These are phyloP conservation scores for Loxodonta africana DNA, from an alignment of 2,113 vertebrate genomes.

Conservation along the genomic window DNA sequence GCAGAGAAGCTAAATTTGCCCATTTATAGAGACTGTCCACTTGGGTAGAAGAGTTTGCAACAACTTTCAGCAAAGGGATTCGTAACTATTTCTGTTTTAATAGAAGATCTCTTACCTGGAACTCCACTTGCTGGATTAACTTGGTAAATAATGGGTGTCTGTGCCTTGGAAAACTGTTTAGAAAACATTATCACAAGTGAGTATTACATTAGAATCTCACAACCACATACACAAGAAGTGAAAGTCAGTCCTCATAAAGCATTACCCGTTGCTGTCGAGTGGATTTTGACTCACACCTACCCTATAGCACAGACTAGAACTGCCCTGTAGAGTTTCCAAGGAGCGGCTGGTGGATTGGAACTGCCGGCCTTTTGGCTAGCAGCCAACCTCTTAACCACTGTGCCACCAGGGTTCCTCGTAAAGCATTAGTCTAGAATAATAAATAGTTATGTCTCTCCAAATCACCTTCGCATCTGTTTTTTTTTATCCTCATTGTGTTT, in stretches of 20 bases:
- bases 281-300: no score
- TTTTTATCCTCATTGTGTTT: background rate
- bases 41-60: background rate
- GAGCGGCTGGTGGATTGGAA: no score
- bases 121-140: slow-evolving; percentile 86
- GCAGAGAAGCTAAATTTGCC: background rate
- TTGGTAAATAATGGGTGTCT: slow-evolving; percentile 88
- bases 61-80: slow-evolving; percentile 30
- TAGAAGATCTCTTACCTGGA: slow-evolving; percentile 86
- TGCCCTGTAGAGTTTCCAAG: no score
- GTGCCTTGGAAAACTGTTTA: slow-evolving; percentile 86
- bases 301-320: no score
- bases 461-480: background rate
- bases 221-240: background rate
- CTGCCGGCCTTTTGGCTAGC: no score
- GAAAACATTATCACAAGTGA: slow-evolving; percentile 67
- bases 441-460: background rate
- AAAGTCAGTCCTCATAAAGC: background rate
- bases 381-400: no score
- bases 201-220: background rate
- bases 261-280: background rate
- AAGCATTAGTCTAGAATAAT: background rate
- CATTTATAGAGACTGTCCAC: background rate
- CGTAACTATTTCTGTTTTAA: slow-evolving; percentile 28
- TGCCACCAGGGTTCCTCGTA: background rate